phyloP scores from a whole-genome alignment of 2,888 invertebrate species.

The Steromphala cineraria region DNA sequence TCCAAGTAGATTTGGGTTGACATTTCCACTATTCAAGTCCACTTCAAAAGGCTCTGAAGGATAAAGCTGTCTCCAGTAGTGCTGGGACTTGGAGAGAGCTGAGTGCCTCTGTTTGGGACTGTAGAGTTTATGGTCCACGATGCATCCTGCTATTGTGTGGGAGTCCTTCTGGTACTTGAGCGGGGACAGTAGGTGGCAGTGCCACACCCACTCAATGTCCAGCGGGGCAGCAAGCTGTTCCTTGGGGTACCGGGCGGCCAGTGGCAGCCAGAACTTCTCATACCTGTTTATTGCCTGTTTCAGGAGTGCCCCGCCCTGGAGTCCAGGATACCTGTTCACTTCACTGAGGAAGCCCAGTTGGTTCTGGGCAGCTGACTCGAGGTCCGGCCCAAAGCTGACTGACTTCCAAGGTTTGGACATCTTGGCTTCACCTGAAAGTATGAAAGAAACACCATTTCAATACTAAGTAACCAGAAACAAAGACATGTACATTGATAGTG shows the following conservation, averaged over 20 bases:
- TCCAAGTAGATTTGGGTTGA: slow-evolving; percentile 9
- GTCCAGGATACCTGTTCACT: slow-evolving; percentile 54
- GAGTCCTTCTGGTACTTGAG: slow-evolving; percentile 69
- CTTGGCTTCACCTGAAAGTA: not conserved
- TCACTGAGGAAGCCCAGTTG: slow-evolving; percentile 62
- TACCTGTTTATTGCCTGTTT: slow-evolving; percentile 76
- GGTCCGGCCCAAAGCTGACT: slow-evolving; percentile 41
- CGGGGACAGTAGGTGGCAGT: slow-evolving; percentile 74
- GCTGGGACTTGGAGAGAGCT: slow-evolving; percentile 58
- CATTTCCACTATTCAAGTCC: slow-evolving; percentile 22
- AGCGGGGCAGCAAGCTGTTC: slow-evolving; percentile 75
- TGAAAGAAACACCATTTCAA: not conserved
- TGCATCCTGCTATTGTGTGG: slow-evolving; percentile 57
- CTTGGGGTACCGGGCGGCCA: slow-evolving; percentile 69
- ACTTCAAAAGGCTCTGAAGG: slow-evolving; percentile 68
- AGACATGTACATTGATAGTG: no score
- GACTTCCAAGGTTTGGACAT: slow-evolving; percentile 22
- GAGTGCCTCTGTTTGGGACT: slow-evolving; percentile 63
- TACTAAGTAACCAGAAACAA: not conserved
- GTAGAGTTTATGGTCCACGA: slow-evolving; percentile 75
- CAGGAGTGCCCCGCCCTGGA: slow-evolving; percentile 70
- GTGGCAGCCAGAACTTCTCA: slow-evolving; percentile 76
- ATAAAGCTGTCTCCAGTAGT: slow-evolving; percentile 67
- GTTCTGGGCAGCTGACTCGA: slow-evolving; percentile 45
- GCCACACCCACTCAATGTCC: slow-evolving; percentile 78